Evolutionary conservation across 2,888 invertebrate species (phyloP), one percentile per base, ranked within the genome.

Genomic region (Stenolophus ochropezus): DNA sequence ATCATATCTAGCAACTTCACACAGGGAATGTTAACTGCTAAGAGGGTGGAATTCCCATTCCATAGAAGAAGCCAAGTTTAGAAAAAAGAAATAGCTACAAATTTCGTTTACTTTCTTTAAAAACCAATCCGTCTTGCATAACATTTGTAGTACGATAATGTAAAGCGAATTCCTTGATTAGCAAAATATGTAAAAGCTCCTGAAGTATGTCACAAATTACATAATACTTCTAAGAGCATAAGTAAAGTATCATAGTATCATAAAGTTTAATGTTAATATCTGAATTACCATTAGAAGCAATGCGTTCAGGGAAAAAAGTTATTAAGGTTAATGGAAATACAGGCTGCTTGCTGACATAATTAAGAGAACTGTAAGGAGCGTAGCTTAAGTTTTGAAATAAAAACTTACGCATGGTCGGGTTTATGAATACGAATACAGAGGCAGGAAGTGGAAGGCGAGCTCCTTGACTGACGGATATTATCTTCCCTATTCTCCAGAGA

Each of bases 251-350:
- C 49, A 69, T 20, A 73, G 1, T 73, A 11, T 21, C 20, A 47
- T 21, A 49, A 73, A 47, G 47, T 73, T 73, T 49, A 73, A 73
- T 73, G 23, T 49, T 49, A 21, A 73, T 73, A 73, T 73, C 71
- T 20, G 21, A 49, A 73, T 73, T 49, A 73, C 47, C 49, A 73
- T 73, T 73, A 73, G 47, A 49, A 49, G 49, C 21, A 73, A 49
- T 73, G 71, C 47, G 47, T 47, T 73, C 47, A 47, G 49, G 49
- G 71, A 65, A 65, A 71, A 73, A 65, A 73, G 21, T 73, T 73
- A 73, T 73, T 73, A 49, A 73, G 49, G 71, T 73, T 73, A 73
- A 73, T 73, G 73, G 49, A 73, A 73, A 73, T 73, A 49, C 21
- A 49, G 21, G 73, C 18, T 73, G 14, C 11, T 49, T 18, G 71